Evolutionary conservation across 2,888 invertebrate species (phyloP), one percentile per base, ranked within the genome.

Genomic region (Rhodophaea formosa): DNA sequence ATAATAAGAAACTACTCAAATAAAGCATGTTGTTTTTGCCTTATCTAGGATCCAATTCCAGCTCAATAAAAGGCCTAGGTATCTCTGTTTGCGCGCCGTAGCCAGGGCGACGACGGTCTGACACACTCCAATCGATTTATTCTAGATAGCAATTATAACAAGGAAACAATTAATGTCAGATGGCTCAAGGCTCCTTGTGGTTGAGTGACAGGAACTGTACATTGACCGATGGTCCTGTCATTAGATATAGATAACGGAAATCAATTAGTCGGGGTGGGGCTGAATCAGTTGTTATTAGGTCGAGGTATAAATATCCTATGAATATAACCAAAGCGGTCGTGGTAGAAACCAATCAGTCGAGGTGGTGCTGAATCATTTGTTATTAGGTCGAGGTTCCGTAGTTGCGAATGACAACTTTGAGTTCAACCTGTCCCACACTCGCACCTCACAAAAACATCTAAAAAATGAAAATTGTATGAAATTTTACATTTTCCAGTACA

Each of bases 141-240:
- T 49, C 51, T 35, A 35, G 51, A 51, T 35, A 39, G 10, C 8
- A 16, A 51, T 16, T 39, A 39, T 16, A 32, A 17, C 6, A 35
- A 51, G 35, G 51, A 51, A 51, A 51, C 15, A 35, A 30, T 30
- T 49, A 49, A 49, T 49, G 29, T 49, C 30, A 49, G n/a, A n/a
- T n/a, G 14, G n/a, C 29, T 45, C 10, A 16, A 15, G n/a, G 39
- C 2, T 39, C 39, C n/a, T 12, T n/a, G 39, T 39, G 29, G n/a
- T 30, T 47, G 29, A 30, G 14, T 30, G 29, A 30, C 29, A 47
- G 8, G 10, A 47, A 47, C 12, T 39, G n/a, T n/a, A 12, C 32
- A 3, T 39, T 39, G n/a, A 39, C n/a, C n/a, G n/a, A 10, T 39
- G n/a, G 2, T 3, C 23, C 23, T 23, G 2, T 23, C 23, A 5